Conservation (phyloP, 1,140 invertebrate species). For the Oryzaephilus surinamensis region DNA sequence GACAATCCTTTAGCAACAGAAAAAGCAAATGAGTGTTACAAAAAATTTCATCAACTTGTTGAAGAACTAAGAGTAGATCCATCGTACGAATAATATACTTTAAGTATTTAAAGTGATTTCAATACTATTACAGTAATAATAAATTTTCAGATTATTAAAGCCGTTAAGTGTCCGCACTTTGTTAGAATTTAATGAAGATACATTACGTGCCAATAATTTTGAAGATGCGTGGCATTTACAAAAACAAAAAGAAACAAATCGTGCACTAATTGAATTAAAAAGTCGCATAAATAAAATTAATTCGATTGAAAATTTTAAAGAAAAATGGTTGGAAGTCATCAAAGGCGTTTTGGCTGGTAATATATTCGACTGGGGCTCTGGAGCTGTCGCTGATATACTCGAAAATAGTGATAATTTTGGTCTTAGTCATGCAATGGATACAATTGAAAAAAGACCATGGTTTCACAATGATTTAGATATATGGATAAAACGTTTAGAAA, state of each 20-base stretch:
- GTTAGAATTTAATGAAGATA: slow-evolving; percentile 86
- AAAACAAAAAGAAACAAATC: slow-evolving; percentile 49
- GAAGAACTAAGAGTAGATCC: slow-evolving; percentile 69
- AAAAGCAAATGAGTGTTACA: slow-evolving; percentile 70
- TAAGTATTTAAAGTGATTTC: slow-evolving; percentile 3
- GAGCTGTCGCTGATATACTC: slow-evolving; percentile 74
- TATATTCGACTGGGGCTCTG: slow-evolving; percentile 96
- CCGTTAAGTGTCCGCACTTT: slow-evolving; percentile 78
- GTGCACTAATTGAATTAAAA: slow-evolving; percentile 42
- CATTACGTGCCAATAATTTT: slow-evolving; percentile 81
- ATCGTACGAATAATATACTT: slow-evolving; percentile 50
- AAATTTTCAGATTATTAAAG: slow-evolving; percentile 51
- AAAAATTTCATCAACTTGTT: slow-evolving; percentile 72
- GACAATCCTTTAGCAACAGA: slow-evolving; percentile 60
- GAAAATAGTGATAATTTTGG: slow-evolving; percentile 62
- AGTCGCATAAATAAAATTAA: slow-evolving; percentile 46
- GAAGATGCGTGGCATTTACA: slow-evolving; percentile 81
- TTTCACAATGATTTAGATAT: slow-evolving; percentile 75
- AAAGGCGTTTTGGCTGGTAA: slow-evolving; percentile 60
- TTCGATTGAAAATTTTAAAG: slow-evolving; percentile 39
- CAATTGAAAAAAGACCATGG: slow-evolving; percentile 76
- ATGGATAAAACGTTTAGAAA: slow-evolving; percentile 65
- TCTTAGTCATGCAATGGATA: slow-evolving; percentile 66
- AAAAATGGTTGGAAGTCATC: slow-evolving; percentile 48
- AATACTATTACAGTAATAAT: slow-evolving; percentile 1